Conservation (phyloP, 2,888 invertebrate species). For the Dinocampus coccinellae region DNA sequence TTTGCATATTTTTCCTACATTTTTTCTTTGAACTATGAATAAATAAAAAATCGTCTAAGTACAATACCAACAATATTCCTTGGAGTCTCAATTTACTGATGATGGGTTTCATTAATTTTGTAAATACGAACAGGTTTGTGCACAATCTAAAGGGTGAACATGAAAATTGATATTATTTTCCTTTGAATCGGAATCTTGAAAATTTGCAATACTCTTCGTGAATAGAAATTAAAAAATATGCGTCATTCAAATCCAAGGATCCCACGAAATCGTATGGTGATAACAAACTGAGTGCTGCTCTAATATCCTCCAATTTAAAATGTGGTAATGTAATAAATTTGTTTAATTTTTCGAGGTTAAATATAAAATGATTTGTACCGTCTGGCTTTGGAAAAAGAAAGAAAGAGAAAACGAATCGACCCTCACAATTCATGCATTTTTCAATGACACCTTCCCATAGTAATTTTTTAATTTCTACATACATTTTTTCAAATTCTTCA, state of each 20-base stretch:
- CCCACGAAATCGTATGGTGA: conserved; percentile 1
- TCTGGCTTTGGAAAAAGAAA: neutral
- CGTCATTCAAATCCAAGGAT: conserved; percentile 13
- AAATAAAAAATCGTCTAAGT: conserved; percentile 45
- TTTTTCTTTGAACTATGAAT: conserved; percentile 8
- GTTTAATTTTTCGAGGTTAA: conserved; percentile 10
- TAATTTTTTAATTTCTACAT: conserved; percentile 11
- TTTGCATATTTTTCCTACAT: conserved; percentile 30
- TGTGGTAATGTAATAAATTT: neutral
- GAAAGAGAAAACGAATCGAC: neutral
- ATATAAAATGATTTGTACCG: conserved; percentile 14
- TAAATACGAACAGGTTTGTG: conserved; percentile 14
- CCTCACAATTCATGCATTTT: neutral
- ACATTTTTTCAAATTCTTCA: neutral
- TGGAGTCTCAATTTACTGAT: neutral
- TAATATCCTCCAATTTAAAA: conserved; percentile 18
- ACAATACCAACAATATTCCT: conserved; percentile 30
- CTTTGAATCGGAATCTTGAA: neutral
- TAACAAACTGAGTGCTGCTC: neutral
- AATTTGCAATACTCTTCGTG: neutral
- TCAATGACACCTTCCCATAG: conserved; percentile 15
- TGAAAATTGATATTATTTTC: neutral
- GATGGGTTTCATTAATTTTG: conserved; percentile 19
- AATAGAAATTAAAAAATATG: conserved; percentile 3
- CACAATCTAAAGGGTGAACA: conserved; percentile 13